Evolutionary conservation across 1,140 invertebrate species (phyloP).

Genomic region (Plutomurus gul): DNA sequence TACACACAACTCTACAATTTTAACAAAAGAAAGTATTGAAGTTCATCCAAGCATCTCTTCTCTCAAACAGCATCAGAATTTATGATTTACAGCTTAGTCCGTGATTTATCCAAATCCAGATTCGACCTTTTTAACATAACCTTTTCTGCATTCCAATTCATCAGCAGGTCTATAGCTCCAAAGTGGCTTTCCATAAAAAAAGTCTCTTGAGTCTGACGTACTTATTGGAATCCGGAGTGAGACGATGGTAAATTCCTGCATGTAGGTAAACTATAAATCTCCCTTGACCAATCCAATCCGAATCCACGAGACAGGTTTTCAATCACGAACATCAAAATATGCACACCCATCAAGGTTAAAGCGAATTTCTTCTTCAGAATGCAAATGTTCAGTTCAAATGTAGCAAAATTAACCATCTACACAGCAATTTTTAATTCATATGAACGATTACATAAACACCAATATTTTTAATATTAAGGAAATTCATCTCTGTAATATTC

Average conservation of each 20-base stretch:
- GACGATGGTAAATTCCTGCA: slow-evolving; percentile 95
- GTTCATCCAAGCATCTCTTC: background rate
- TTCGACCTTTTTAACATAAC: background rate
- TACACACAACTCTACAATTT: too few relatives aligned
- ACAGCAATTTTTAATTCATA: background rate
- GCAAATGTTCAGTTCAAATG: slow-evolving; percentile 95
- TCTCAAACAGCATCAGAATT: background rate
- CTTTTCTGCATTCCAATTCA: slow-evolving; percentile 6
- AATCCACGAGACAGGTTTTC: slow-evolving; percentile 83
- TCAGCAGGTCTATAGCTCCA: slow-evolving; percentile 89
- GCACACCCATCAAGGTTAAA: slow-evolving; percentile 77
- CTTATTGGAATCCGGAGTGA: slow-evolving; percentile 82
- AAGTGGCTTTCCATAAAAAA: slow-evolving; percentile 86
- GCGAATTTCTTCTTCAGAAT: slow-evolving; percentile 96
- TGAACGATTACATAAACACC: background rate
- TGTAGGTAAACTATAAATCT: slow-evolving; percentile 92
- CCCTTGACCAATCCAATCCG: slow-evolving; percentile 75
- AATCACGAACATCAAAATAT: slow-evolving; percentile 95
- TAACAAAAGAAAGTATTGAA: too few relatives aligned
- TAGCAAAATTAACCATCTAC: slow-evolving; percentile 77
- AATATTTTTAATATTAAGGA: background rate
- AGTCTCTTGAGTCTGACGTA: slow-evolving; percentile 66
- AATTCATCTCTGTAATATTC: background rate
- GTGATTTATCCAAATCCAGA: background rate
- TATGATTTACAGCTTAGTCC: background rate